Evolutionary conservation across 2,113 vertebrate species (phyloP).

Genomic region (Neodontobutis hainanensis): DNA sequence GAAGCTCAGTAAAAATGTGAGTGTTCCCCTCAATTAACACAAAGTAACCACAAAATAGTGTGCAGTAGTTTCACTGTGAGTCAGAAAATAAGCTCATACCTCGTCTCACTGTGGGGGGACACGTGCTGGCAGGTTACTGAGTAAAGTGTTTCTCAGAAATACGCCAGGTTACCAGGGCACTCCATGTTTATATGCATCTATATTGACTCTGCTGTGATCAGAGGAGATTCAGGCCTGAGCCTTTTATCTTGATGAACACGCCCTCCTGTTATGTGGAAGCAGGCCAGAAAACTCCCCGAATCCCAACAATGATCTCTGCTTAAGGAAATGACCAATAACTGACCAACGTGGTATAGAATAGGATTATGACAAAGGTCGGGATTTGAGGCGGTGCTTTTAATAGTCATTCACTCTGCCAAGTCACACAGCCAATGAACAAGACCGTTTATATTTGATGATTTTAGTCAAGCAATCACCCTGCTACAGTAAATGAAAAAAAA

Average conservation of each 20-base stretch:
- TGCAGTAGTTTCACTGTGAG: constrained; percentile 17
- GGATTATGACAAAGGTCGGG: constrained; percentile 24
- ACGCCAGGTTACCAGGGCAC: constrained; percentile 44
- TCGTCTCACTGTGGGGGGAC: constrained; percentile 19
- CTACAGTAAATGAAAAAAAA: no score
- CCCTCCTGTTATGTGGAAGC: constrained; percentile 31
- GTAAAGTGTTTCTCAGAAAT: constrained; percentile 46
- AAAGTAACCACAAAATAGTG: background rate
- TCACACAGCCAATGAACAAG: background rate
- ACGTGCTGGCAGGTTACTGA: constrained; percentile 45
- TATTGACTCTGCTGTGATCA: constrained; percentile 24
- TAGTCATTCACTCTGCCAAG: background rate
- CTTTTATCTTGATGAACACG: constrained; percentile 31
- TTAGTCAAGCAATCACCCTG: no score
- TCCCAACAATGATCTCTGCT: constrained; percentile 75
- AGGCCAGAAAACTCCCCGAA: constrained; percentile 70
- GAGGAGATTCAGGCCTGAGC: constrained; percentile 44
- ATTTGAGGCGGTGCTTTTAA: background rate
- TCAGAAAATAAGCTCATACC: constrained; percentile 14
- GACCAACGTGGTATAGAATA: background rate
- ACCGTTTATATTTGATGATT: background rate
- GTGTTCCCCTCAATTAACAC: background rate
- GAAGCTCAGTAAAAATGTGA: background rate
- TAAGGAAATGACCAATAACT: constrained; percentile 19
- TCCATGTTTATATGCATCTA: constrained; percentile 43